A percentile compares a stretch with the other conserved stretches of the same genome.
Evolutionary conservation across 2,888 invertebrate species (phyloP).

Genomic region (Apantesis nais): DNA sequence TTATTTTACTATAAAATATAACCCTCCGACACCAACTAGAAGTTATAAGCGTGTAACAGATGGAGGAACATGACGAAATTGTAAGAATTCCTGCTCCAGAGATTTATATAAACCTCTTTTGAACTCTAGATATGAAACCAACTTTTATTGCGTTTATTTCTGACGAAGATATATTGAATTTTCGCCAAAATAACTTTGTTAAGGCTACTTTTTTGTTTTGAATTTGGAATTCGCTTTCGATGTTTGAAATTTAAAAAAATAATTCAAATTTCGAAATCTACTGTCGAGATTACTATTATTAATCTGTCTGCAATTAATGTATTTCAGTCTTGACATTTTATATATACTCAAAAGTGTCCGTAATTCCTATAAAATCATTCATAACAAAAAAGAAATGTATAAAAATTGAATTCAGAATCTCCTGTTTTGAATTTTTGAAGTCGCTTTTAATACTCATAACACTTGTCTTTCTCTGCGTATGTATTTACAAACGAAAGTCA

Average conservation of each 20-base stretch:
- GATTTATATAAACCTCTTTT: slow-evolving; percentile 42
- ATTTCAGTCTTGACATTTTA: background rate
- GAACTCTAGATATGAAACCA: slow-evolving; percentile 35
- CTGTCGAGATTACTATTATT: background rate
- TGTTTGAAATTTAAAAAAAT: background rate
- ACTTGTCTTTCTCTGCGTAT: no score
- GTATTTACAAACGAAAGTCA: no score
- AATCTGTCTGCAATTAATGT: background rate
- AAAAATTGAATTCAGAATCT: no score
- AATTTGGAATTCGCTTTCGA: background rate
- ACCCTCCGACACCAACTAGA: slow-evolving; percentile 23
- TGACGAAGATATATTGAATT: slow-evolving; percentile 18
- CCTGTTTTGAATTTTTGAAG: no score
- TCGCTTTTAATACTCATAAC: no score
- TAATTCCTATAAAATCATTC: no score
- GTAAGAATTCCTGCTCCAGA: slow-evolving; percentile 28
- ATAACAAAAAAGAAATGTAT: no score
- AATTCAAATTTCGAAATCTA: background rate
- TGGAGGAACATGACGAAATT: slow-evolving; percentile 38
- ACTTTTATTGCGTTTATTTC: slow-evolving; percentile 34
- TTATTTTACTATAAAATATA: slow-evolving; percentile 18
- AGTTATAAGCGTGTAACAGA: slow-evolving; percentile 34
- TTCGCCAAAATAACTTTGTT: slow-evolving; percentile 5
- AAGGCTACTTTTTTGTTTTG: background rate
- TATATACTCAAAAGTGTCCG: no score